A percentile compares a stretch with the other conserved stretches of the same genome.
phyloP scores from a whole-genome alignment of 2,888 invertebrate species.

The Hermodice carunculata region DNA sequence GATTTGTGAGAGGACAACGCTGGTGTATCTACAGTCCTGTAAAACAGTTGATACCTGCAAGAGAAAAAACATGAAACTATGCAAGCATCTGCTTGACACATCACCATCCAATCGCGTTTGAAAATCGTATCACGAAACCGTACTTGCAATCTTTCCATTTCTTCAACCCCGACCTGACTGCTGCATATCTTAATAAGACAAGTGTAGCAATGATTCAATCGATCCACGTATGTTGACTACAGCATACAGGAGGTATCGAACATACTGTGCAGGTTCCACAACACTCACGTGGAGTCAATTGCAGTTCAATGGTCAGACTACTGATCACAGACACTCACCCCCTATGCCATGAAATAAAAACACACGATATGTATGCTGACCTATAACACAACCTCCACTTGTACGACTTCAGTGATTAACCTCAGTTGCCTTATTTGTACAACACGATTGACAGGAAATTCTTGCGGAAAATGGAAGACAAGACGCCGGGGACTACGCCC shows the following conservation, averaged over 20 bases:
- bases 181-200: not conserved
- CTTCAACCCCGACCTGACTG: no score
- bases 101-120: conserved; percentile 32
- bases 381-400: not conserved
- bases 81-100: no score
- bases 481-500: not conserved
- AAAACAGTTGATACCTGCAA: no score
- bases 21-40: no score
- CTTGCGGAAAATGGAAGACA: not conserved
- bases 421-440: not conserved
- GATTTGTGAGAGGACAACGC: no score
- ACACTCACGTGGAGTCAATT: conserved; percentile 52
- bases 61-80: no score
- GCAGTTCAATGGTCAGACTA: conserved; percentile 41
- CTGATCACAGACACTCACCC: conserved; percentile 58
- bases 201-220: not conserved
- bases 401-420: conserved; percentile 13
- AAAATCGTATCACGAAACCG: no score
- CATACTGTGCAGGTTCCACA: conserved; percentile 65
- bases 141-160: no score
- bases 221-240: not conserved
- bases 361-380: conserved; percentile 64
- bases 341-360: conserved; percentile 51
- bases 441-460: not conserved
- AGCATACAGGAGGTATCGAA: conserved; percentile 67